These are phyloP conservation scores for Drosophila heteroneura DNA, from an alignment of 2,888 invertebrate genomes.

Conservation along the genomic window DNA sequence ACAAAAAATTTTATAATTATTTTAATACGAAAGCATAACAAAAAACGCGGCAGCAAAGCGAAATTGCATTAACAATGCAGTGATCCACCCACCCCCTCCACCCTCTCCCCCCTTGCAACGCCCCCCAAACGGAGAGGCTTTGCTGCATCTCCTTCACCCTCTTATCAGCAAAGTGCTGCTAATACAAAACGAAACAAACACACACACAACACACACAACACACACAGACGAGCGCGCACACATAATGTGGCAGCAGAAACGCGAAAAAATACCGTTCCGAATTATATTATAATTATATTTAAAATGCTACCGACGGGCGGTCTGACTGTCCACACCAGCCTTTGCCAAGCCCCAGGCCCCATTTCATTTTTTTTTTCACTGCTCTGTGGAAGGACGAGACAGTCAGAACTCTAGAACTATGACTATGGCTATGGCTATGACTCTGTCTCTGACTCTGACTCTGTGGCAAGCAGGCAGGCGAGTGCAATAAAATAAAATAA, in stretches of 20 bases:
- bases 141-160: neutral
- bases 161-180: conserved; percentile 57
- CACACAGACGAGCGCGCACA: conserved; percentile 25
- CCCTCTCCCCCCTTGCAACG: neutral
- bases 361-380: neutral
- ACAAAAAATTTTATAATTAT: conserved; percentile 74
- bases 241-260: conserved; percentile 44
- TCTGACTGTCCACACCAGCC: conserved; percentile 32
- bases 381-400: neutral
- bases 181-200: conserved; percentile 43
- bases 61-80: conserved; percentile 80
- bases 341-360: conserved; percentile 10
- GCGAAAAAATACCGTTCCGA: conserved; percentile 74
- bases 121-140: neutral
- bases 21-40: conserved; percentile 76
- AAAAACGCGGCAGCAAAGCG: conserved; percentile 64
- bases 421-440: conserved; percentile 27
- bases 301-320: conserved; percentile 66
- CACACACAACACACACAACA: conserved; percentile 33
- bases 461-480: conserved; percentile 19
- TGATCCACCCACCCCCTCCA: neutral
- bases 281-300: conserved; percentile 82
- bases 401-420: conserved; percentile 27
- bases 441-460: conserved; percentile 30
- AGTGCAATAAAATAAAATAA: conserved; percentile 19